Evolutionary conservation across 2,888 invertebrate genomes (phyloP).

Genomic region (Eueremaeus valkanovi): DNA sequence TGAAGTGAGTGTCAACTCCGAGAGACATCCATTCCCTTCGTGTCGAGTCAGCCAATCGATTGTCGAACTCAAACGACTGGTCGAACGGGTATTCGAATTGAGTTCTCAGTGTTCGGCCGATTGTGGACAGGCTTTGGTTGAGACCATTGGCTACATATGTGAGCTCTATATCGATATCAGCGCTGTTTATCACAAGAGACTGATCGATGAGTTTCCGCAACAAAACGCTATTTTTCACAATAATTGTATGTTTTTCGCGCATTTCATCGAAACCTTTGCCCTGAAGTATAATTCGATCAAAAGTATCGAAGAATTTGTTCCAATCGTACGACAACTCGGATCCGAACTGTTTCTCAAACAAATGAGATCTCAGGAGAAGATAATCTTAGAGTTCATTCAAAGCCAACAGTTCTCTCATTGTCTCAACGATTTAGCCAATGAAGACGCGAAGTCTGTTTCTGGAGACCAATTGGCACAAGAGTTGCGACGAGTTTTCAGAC

Average conservation of each 20-base stretch:
- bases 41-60: constrained; percentile 56
- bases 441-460: neutral
- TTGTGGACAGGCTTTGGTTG: constrained; percentile 64
- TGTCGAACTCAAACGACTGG: constrained; percentile 18
- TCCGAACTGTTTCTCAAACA: constrained; percentile 67
- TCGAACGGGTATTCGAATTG: constrained; percentile 55
- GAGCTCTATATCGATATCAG: constrained; percentile 72
- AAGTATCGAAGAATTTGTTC: neutral
- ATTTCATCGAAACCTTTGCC: constrained; percentile 50
- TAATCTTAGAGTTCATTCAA: constrained; percentile 63
- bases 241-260: constrained; percentile 82
- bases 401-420: constrained; percentile 34
- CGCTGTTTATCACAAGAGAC: constrained; percentile 72
- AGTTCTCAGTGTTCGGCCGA: constrained; percentile 53
- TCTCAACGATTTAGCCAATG: constrained; percentile 30
- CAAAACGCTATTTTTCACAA: constrained; percentile 83
- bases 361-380: constrained; percentile 69
- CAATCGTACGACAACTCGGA: constrained; percentile 60
- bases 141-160: constrained; percentile 67
- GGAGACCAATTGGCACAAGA: constrained; percentile 48
- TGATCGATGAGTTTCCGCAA: constrained; percentile 77
- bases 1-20: constrained; percentile 48
- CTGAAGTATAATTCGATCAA: neutral
- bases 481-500: constrained; percentile 59
- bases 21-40: constrained; percentile 53